Percentiles rank a stretch among this genome's conserved stretches.
Evolutionary conservation across 1,140 invertebrate species (phyloP).

Genomic region (Drosophila sucinea): DNA sequence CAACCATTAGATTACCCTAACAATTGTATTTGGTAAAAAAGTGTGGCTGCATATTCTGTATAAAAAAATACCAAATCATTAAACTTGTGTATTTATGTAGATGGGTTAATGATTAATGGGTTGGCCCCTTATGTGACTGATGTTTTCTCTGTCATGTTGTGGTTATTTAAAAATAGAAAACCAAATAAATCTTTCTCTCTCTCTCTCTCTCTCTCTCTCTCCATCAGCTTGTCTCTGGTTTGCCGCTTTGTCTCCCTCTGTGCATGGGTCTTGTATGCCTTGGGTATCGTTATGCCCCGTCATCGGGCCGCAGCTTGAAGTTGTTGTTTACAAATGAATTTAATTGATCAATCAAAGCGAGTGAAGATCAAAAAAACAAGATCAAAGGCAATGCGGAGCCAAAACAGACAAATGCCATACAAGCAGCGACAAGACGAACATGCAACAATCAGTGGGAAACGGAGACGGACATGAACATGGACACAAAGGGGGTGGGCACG

Average conservation of each 20-base stretch:
- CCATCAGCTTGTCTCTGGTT: slow-evolving; percentile 16
- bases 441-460: slow-evolving; percentile 53
- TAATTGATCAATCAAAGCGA: slow-evolving; percentile 81
- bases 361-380: slow-evolving; percentile 80
- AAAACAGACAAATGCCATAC: slow-evolving; percentile 77
- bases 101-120: slow-evolving; percentile 14
- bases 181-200: slow-evolving; percentile 33
- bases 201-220: no score
- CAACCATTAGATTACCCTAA: no score
- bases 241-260: slow-evolving; percentile 34
- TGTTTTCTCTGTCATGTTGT: slow-evolving; percentile 18
- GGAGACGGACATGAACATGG: not conserved
- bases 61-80: not conserved
- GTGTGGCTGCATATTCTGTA: not conserved
- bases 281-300: slow-evolving; percentile 36
- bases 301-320: slow-evolving; percentile 50
- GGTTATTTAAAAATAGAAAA: slow-evolving; percentile 36
- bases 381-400: slow-evolving; percentile 71
- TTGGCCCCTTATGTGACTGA: slow-evolving; percentile 11
- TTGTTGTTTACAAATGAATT: slow-evolving; percentile 82
- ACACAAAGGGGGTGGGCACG: not conserved
- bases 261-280: slow-evolving; percentile 12
- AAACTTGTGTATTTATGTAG: not conserved
- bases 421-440: slow-evolving; percentile 67
- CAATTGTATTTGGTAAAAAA: not conserved